Percentiles rank a stretch among this genome's conserved stretches.
These are phyloP conservation scores for Neoarius graeffei DNA, from an alignment of 2,113 vertebrate genomes.

Conservation along the genomic window DNA sequence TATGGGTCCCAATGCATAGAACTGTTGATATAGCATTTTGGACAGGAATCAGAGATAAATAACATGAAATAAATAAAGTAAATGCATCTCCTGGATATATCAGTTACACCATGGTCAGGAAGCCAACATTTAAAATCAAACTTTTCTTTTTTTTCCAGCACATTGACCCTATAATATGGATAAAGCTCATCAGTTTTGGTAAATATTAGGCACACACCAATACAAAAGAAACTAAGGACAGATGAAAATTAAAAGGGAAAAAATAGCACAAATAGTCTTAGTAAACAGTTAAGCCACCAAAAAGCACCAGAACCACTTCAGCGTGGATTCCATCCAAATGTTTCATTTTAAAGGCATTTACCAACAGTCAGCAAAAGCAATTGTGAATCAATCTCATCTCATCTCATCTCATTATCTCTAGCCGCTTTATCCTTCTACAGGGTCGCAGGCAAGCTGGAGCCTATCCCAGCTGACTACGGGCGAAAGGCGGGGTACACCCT, in stretches of 20 bases:
- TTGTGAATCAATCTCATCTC: not conserved
- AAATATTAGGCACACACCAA: not conserved
- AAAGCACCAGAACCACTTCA: not conserved
- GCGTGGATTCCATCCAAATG: not conserved
- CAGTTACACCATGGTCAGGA: not conserved
- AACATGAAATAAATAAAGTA: constrained; percentile 17
- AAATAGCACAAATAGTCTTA: not conserved
- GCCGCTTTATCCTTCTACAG: no score
- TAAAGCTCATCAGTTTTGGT: not conserved
- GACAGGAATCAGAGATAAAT: not conserved
- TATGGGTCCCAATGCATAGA: constrained; percentile 22
- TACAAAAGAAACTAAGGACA: not conserved
- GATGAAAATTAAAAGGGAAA: not conserved
- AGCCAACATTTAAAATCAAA: not conserved
- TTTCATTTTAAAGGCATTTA: not conserved
- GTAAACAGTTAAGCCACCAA: not conserved
- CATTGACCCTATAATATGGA: not conserved
- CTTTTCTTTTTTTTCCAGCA: not conserved
- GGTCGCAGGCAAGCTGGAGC: no score
- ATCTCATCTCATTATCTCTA: no score
- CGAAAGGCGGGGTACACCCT: no score
- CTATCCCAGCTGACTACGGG: no score
- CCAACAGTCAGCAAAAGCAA: not conserved
- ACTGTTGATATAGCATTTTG: constrained; percentile 31
- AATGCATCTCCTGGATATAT: not conserved